Base-by-base conservation (phyloP, 2,113 vertebrate species). In the Anser brachyrhynchus region DNA sequence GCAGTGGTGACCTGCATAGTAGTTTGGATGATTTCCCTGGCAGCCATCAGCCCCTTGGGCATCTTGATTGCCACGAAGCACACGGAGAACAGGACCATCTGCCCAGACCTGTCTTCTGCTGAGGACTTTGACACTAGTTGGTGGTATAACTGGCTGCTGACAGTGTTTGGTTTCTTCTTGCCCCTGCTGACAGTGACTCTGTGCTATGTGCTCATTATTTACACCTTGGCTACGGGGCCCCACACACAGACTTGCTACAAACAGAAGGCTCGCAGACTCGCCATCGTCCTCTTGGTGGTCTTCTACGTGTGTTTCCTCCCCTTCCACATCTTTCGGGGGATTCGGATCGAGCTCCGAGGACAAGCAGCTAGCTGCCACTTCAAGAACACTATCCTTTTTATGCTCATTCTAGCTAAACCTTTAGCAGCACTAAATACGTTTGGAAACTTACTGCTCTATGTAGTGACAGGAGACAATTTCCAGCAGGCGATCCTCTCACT, bases 371-470 rank as follows among this genome's bases (percentile, higher is more conserved):
- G 90, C 90, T 98, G 97, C 75, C 43, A 18, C 31, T 12, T 89
- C 57, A 86, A 95, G 76, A 89, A 67, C 39, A 55, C 1, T 0
- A 70, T 97, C 25, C 75, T 95, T 16, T 94, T 97, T 0, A 92
- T 95, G 7, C 98, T 98, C 44, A 96, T 97, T 11, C 10, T 98
- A 70, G 93, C 96, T 28, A 97, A 98, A 89, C 98, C 98, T 39
- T 86, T 99, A 80, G 98, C 98, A 20, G 98, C 96, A 0, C n/a
- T 98, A 58, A 98, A 98, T 90, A 98, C 97, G 3, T 95, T 98
- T 57, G 98, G 98, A 39, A 98, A 99, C 95, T 93, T 98, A 62
- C 81, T 96, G 26, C 93, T 99, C 41, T 98, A 98, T 72, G 98
- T 98, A 7, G 92, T 98, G n/a, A 96, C 95, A 0, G 98, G 98